phyloP scores from a whole-genome alignment of 2,113 vertebrate genomes.

The Anguilla rostrata region DNA sequence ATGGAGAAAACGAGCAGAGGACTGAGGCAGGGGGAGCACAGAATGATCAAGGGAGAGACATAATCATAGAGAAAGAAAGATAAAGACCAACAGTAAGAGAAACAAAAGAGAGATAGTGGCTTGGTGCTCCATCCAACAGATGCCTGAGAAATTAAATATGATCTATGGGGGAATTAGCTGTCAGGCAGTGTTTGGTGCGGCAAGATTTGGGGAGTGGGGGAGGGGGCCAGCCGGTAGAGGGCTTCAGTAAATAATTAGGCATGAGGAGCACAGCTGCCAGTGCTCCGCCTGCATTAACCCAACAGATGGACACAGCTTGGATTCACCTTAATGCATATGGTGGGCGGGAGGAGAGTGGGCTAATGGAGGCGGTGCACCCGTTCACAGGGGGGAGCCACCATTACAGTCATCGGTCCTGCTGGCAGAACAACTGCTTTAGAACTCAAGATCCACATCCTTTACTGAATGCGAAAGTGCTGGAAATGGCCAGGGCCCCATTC shows the following conservation, averaged over 20 bases:
- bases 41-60: not conserved
- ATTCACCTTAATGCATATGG: conserved; percentile 67
- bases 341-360: conserved; percentile 62
- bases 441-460: not conserved
- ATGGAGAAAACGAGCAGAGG: not conserved
- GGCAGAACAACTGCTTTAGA: not conserved
- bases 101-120: not conserved
- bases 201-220: not conserved
- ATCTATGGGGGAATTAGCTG: conserved; percentile 1
- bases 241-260: conserved; percentile 45
- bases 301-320: conserved; percentile 69
- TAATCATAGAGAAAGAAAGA: not conserved
- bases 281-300: conserved; percentile 56
- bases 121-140: not conserved
- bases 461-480: not conserved
- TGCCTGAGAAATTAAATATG: conserved; percentile 13
- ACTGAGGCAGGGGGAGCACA: not conserved
- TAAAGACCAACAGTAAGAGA: not conserved
- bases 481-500: not conserved
- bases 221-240: not conserved
- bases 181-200: conserved; percentile 10
- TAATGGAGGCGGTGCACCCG: conserved; percentile 48
- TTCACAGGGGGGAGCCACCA: conserved; percentile 7
- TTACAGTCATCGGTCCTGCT: not conserved
- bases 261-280: conserved; percentile 56